phyloP scores from a whole-genome alignment of 2,113 vertebrate genomes.

The Hippocampus abdominalis region DNA sequence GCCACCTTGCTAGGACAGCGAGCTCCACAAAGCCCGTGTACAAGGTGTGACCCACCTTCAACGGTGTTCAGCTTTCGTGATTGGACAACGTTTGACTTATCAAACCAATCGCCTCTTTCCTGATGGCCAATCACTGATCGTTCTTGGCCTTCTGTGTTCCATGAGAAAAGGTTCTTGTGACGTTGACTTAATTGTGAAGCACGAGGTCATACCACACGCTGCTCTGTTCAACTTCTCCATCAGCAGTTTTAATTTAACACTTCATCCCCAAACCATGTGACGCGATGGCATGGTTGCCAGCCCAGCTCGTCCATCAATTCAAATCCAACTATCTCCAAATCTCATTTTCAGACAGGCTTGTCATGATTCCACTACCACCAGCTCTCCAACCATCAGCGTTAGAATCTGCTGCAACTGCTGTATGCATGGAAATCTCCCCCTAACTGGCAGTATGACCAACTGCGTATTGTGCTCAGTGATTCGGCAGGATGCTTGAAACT shows the following conservation, averaged over 20 bases:
- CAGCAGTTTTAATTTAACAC: constrained; percentile 50
- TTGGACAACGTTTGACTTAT: constrained; percentile 16
- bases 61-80: constrained; percentile 13
- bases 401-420: constrained; percentile 49
- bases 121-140: constrained; percentile 2
- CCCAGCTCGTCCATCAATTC: constrained; percentile 30
- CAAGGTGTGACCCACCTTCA: constrained; percentile 16
- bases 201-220: constrained; percentile 31
- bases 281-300: constrained; percentile 29
- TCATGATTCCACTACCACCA: constrained; percentile 28
- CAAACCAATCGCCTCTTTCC: constrained; percentile 19
- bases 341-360: constrained; percentile 41
- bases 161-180: constrained; percentile 10
- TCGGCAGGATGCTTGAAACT: constrained; percentile 16
- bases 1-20: constrained; percentile 37
- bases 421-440: constrained; percentile 53
- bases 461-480: constrained; percentile 10
- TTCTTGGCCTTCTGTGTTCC: constrained; percentile 5
- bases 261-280: constrained; percentile 52
- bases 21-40: constrained; percentile 25
- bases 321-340: constrained; percentile 25
- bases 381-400: constrained; percentile 31
- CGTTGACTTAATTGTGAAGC: constrained; percentile 18
- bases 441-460: constrained; percentile 43
- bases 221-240: constrained; percentile 43